Evolutionary conservation across 2,888 invertebrate species (phyloP).

Genomic region (Dioctria rufipes): DNA sequence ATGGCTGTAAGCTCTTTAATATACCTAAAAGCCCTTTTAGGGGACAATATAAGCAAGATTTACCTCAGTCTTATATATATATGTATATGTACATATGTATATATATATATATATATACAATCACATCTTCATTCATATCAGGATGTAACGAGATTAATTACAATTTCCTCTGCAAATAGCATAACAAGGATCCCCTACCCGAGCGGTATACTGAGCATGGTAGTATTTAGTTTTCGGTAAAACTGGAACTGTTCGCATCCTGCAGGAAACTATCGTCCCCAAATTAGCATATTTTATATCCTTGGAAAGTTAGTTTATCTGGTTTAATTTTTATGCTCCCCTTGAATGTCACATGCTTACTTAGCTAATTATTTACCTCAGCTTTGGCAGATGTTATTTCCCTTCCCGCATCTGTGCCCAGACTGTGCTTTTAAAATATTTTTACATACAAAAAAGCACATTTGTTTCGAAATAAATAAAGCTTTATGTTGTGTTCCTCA

Average conservation of each 20-base stretch:
- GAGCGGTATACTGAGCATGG: background rate
- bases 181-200: slow-evolving; percentile 53
- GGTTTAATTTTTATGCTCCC: slow-evolving; percentile 56
- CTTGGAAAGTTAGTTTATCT: slow-evolving; percentile 55
- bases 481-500: too few relatives aligned
- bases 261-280: slow-evolving; percentile 42
- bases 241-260: slow-evolving; percentile 36
- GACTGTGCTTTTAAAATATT: too few relatives aligned
- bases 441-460: too few relatives aligned
- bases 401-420: too few relatives aligned
- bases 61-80: background rate
- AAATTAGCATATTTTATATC: slow-evolving; percentile 52
- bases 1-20: slow-evolving; percentile 15
- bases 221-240: slow-evolving; percentile 27
- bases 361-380: slow-evolving; percentile 55
- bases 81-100: too few relatives aligned
- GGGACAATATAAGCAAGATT: slow-evolving; percentile 12
- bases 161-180: slow-evolving; percentile 57
- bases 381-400: background rate
- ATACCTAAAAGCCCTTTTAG: slow-evolving; percentile 10
- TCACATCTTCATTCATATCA: slow-evolving; percentile 53
- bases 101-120: background rate
- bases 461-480: too few relatives aligned
- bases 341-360: slow-evolving; percentile 51
- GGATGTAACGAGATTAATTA: slow-evolving; percentile 58